phyloP scores from a whole-genome alignment of 2,797 vertebrate species.

The Neosalanx taihuensis region DNA sequence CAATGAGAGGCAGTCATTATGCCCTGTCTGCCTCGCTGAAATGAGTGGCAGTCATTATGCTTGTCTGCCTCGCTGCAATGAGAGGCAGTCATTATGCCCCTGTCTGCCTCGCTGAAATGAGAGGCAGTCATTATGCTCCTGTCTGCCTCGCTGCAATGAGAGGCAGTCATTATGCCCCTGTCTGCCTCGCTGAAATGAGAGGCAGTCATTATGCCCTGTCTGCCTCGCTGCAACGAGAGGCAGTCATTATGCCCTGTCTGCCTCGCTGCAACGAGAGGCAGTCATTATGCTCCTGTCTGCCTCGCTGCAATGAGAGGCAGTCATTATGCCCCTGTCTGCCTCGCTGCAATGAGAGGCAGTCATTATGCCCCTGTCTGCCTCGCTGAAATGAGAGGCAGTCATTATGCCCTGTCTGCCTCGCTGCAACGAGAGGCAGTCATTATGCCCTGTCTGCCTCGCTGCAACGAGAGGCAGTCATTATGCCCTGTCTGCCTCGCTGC shows the following conservation, averaged over 20 bases:
- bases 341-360: conserved; percentile 30
- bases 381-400: conserved; percentile 28
- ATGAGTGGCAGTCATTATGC: conserved; percentile 22
- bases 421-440: conserved; percentile 26
- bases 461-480: conserved; percentile 26
- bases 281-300: conserved; percentile 17
- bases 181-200: conserved; percentile 31
- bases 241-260: neutral
- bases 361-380: conserved; percentile 8
- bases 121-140: conserved; percentile 16
- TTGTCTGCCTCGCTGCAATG: conserved; percentile 22
- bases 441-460: conserved; percentile 11
- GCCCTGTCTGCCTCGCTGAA: conserved; percentile 17
- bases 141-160: conserved; percentile 33
- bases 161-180: conserved; percentile 12
- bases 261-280: conserved; percentile 32
- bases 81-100: conserved; percentile 34
- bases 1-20: conserved; percentile 26
- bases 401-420: conserved; percentile 11
- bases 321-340: conserved; percentile 14
- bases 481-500: conserved; percentile 13
- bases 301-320: conserved; percentile 30
- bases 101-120: conserved; percentile 35
- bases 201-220: too few relatives aligned
- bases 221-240: conserved; percentile 31